Base-by-base conservation (phyloP, 2,113 vertebrate species). In the Struthio camelus region DNA sequence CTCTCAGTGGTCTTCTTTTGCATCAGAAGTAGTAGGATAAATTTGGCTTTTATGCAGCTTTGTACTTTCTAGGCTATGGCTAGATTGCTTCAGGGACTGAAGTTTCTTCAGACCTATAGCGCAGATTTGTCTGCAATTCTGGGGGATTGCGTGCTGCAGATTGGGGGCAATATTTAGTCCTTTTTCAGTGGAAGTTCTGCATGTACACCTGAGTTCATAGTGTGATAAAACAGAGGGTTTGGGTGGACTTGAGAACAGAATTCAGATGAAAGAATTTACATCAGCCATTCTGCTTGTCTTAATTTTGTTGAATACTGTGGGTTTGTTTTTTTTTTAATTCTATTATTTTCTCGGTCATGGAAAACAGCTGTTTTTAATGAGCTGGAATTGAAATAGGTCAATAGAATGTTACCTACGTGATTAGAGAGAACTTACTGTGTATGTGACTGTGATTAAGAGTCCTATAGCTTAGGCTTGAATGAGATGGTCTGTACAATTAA, bases 281-380 rank as follows among this genome's bases (percentile, higher is more conserved):
- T 62, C 2, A 2, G 6, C 27, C 18, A 53, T 89, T 90, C 91
- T 78, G 5, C 32, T 85, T 83, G 24, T 70, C 65, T 93, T 85
- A 46, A 70, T 80, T 94, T 71, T 50, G 30, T 72, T 76, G 79
- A 44, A 58, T 58, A 32, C 51, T 32, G 6, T 30, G 34, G 30
- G 23, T 28, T 89, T 54, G 62, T 24, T 8, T 58, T n/a, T 54
- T 62, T 67, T 91, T 77, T 38, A 23, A 61, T 85, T 81, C 58
- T 85, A 11, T 24, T 91, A 53, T 90, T 79, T 80, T 77, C 82
- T 80, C 84, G 81, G 80, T 66, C 58, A 80, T 86, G 56, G 58
- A 73, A 25, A 80, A 91, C 38, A 93, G 48, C 69, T 96, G 81
- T 93, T 24, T 91, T 93, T 90, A 91, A 90, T 91, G 66, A 94